These are phyloP conservation scores for Nowickia ferox DNA, from an alignment of 2,888 invertebrate genomes.

Conservation along the genomic window DNA sequence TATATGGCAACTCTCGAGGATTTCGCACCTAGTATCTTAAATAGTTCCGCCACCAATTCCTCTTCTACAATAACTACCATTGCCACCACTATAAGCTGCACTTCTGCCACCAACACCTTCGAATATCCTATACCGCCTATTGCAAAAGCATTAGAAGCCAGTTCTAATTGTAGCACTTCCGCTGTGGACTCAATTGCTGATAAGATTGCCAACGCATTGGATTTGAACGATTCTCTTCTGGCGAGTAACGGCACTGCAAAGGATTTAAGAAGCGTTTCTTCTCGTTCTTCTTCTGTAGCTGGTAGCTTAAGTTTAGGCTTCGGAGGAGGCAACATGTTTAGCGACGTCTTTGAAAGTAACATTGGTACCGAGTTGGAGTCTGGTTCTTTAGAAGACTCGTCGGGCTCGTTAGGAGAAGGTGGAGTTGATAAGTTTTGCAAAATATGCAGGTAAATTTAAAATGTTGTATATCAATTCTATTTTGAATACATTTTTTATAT, in stretches of 20 bases:
- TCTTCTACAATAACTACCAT: constrained; percentile 60
- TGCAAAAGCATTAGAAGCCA: constrained; percentile 54
- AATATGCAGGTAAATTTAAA: constrained; percentile 86
- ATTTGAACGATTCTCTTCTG: constrained; percentile 67
- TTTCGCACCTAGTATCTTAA: constrained; percentile 62
- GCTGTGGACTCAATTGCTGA: constrained; percentile 73
- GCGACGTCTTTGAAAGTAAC: constrained; percentile 78
- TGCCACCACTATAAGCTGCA: constrained; percentile 51
- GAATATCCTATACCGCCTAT: constrained; percentile 56
- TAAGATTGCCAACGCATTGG: constrained; percentile 70
- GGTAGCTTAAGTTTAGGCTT: constrained; percentile 66
- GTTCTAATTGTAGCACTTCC: constrained; percentile 60
- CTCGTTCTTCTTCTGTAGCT: constrained; percentile 72
- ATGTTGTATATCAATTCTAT: neutral
- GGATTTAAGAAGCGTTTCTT: constrained; percentile 74
- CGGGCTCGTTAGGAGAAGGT: constrained; percentile 79
- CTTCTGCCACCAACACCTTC: constrained; percentile 42
- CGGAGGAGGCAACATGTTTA: constrained; percentile 73
- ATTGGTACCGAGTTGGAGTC: constrained; percentile 80
- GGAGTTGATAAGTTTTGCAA: constrained; percentile 86
- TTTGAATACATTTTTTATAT: neutral
- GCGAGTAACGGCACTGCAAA: constrained; percentile 56
- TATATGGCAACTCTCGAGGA: constrained; percentile 71
- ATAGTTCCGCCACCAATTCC: constrained; percentile 62
- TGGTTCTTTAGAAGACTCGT: constrained; percentile 81